Evolutionary conservation across 2,888 invertebrate genomes (phyloP).

Genomic region (Ligdia adustata): DNA sequence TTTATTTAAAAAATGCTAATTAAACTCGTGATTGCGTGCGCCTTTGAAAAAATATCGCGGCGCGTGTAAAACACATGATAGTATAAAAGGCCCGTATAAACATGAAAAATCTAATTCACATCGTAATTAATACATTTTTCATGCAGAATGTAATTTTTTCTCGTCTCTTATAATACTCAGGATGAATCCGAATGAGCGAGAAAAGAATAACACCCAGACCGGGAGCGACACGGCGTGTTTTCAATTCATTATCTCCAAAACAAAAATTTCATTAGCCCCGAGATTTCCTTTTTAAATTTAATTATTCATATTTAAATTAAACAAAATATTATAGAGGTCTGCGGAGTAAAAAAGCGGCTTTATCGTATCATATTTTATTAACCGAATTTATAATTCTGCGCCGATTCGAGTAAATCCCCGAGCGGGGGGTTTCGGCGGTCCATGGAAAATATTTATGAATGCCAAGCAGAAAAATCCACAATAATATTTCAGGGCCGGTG

Average conservation of each 20-base stretch:
- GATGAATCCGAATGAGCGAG: constrained; percentile 78
- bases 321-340: constrained; percentile 83
- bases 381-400: constrained; percentile 83
- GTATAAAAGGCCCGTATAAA: constrained; percentile 64
- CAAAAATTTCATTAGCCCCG: constrained; percentile 82
- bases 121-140: constrained; percentile 74
- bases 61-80: constrained; percentile 45
- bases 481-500: constrained; percentile 83
- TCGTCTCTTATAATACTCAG: constrained; percentile 63
- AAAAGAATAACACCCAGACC: constrained; percentile 77
- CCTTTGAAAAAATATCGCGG: constrained; percentile 52
- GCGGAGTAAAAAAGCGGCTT: constrained; percentile 69
- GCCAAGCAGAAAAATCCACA: constrained; percentile 83
- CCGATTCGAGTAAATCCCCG: constrained; percentile 76
- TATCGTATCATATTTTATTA: constrained; percentile 84
- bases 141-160: constrained; percentile 56
- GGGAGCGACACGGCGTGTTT: constrained; percentile 74
- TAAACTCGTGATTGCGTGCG: constrained; percentile 46
- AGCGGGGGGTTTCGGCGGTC: constrained; percentile 48
- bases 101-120: constrained; percentile 58
- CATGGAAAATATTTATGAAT: constrained; percentile 81
- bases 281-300: constrained; percentile 83
- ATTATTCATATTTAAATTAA: constrained; percentile 84
- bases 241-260: constrained; percentile 84
- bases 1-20: constrained; percentile 52